phyloP scores from a whole-genome alignment of 2,888 invertebrate genomes.

The Steromphala cineraria region DNA sequence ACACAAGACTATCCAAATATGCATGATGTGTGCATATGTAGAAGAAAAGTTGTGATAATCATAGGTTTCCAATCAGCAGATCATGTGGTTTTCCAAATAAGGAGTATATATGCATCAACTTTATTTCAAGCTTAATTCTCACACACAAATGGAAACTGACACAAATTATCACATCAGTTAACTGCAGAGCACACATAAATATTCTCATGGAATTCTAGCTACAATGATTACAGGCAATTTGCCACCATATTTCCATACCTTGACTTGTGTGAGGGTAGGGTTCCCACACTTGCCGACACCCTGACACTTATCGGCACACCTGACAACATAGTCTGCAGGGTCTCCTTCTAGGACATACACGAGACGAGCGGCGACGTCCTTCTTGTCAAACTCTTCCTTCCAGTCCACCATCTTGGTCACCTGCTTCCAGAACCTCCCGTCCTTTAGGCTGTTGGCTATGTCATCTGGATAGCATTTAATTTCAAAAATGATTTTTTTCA shows the following conservation, averaged over 20 bases:
- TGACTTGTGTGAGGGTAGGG: slow-evolving; percentile 47
- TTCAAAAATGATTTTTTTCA: no score
- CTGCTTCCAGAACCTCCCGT: slow-evolving; percentile 56
- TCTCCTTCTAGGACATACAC: slow-evolving; percentile 55
- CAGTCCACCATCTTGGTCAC: slow-evolving; percentile 51
- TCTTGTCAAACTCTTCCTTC: slow-evolving; percentile 40
- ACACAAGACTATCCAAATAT: no score
- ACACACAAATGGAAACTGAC: no score
- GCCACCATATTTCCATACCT: slow-evolving; percentile 32
- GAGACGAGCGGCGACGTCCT: slow-evolving; percentile 38
- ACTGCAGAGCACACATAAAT: no score
- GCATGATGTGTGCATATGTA: no score
- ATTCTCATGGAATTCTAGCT: no score
- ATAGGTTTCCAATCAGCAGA: no score
- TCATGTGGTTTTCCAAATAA: no score
- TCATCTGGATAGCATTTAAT: slow-evolving; percentile 44
- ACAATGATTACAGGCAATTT: not conserved
- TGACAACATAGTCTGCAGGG: slow-evolving; percentile 52
- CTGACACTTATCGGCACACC: slow-evolving; percentile 54
- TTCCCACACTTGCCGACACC: slow-evolving; percentile 56
- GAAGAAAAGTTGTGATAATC: no score
- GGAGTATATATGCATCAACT: no score
- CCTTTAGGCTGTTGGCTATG: slow-evolving; percentile 50
- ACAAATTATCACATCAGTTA: no score
- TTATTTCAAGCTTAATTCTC: no score